These are phyloP conservation scores for Pemphredon lugubris DNA, from an alignment of 2,888 invertebrate species.

Conservation along the genomic window DNA sequence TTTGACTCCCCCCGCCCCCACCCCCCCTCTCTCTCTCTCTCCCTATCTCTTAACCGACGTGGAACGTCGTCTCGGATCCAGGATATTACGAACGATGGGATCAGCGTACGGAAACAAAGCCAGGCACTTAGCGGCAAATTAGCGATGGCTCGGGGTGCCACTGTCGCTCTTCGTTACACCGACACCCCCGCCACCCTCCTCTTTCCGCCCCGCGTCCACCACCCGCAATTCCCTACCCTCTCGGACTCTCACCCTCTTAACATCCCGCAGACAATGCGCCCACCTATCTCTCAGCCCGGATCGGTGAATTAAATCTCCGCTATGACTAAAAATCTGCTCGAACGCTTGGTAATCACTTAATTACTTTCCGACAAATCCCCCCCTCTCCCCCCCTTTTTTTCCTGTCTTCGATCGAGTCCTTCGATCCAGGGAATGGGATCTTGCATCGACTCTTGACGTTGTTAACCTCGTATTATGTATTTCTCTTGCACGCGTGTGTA, in stretches of 20 bases:
- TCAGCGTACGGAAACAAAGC: conserved; percentile 73
- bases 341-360: conserved; percentile 28
- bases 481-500: too few species aligned
- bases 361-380: conserved; percentile 24
- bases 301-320: conserved; percentile 54
- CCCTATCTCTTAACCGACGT: conserved; percentile 60
- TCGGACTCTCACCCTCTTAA: conserved; percentile 57
- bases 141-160: conserved; percentile 66
- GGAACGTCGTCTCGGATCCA: conserved; percentile 63
- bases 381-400: too few species aligned
- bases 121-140: conserved; percentile 74
- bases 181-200: conserved; percentile 48
- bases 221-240: conserved; percentile 23
- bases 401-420: conserved; percentile 3
- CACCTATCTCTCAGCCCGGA: conserved; percentile 37
- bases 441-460: too few species aligned
- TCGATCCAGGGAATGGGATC: neutral
- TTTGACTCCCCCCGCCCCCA: conserved; percentile 66
- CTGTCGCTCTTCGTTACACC: conserved; percentile 75
- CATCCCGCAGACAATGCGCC: conserved; percentile 63
- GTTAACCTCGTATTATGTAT: too few species aligned
- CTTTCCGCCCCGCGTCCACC: too few species aligned
- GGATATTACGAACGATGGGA: conserved; percentile 74
- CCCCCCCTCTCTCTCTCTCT: too few species aligned
- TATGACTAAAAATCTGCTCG: conserved; percentile 40